Base-by-base conservation (phyloP, 2,797 vertebrate species). In the Cichlasoma orientale region DNA sequence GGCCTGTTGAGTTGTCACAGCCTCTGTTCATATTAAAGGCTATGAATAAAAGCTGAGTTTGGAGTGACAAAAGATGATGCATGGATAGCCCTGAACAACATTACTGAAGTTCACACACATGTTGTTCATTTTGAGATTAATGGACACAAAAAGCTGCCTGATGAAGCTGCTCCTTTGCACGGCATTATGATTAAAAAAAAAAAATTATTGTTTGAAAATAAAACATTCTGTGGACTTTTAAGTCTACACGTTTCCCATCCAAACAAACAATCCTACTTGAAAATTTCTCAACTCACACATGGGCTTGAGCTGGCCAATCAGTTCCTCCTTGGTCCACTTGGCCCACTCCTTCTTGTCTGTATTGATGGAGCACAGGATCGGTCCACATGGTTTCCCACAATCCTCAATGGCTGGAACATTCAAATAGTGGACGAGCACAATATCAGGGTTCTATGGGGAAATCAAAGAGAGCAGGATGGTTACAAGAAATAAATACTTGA, bases 281-380 rank as follows among this genome's bases (percentile, higher is more conserved):
- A 68, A 68, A 50, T 50, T 50, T 23, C 25, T 68, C 25, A 68
- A 99, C 98, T 99, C 95, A 99, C 98, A 99, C 98, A 99, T 99
- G 3, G 98, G 98, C 85, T 99, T 99, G 77, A 99, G 97, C 94
- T 99, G 98, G 85, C 98, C 98, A 10, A 99, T 98, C 77, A 99
- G 97, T 77, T 99, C 98, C 90, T 99, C 98, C 90, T 99, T 99
- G 1, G 98, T 99, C 98, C 98, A 99, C 88, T 99, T 99, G 4
- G 98, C 98, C 98, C 98, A 99, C 89, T 99, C 98, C 89, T 99
- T 99, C 95, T 99, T 99, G 96, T 99, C 98, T 0, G 98, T 99
- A 92, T 99, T 99, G 96, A 99, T 99, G 78, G 98, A 99, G 92
- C 98, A 99, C 90, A 99, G 92, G 94, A 99, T 99, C 19, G 98